Base-by-base conservation (phyloP, 2,797 vertebrate species). In the Pseudopleuronectes americanus region DNA sequence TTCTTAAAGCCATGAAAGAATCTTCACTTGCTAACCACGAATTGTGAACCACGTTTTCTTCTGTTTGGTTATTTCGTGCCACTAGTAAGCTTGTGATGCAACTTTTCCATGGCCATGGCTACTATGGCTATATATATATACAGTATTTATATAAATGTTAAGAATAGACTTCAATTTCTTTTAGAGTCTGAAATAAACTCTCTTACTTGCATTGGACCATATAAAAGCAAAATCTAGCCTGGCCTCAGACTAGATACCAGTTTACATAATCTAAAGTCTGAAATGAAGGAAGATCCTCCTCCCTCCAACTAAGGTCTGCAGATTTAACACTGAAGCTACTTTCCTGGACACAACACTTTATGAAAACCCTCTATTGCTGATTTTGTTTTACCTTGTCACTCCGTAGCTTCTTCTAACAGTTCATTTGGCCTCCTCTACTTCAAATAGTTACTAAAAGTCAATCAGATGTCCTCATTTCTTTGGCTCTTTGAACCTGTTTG, bases 401-500 rank as follows among this genome's bases (percentile, higher is more conserved):
- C 41, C 4, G 4, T 17, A 43, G 12, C 41, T 17, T 17, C 41
- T 17, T 43, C 41, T 10, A 33, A 23, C 8, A 57, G 61, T n/a
- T 63, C 53, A 8, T 54, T 49, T 5, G 17, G 19, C 6, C 16
- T 47, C 6, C n/a, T n/a, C 41, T n/a, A 12, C 17, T 47, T 6
- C 45, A 66, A 23, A 45, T 31, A 43, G 4, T 56, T 64, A 62
- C 75, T 77, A 73, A 61, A 69, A 24, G 47, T 81, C 21, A 68
- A 13, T 51, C 54, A 74, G 41, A 66, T 64, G 71, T 84, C 71
- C 67, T 75, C 78, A 76, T 74, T 82, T 84, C 73, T 77, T 63
- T 68, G 65, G 58, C 28, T 72, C n/a, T 22, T 64, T 43, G 23
- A 57, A 67, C 64, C 68, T 53, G 64, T 74, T 70, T 64, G 52